Evolutionary conservation across 2,888 invertebrate species (phyloP), one percentile per base, ranked within the genome.

Genomic region (Pyrgus malvae): DNA sequence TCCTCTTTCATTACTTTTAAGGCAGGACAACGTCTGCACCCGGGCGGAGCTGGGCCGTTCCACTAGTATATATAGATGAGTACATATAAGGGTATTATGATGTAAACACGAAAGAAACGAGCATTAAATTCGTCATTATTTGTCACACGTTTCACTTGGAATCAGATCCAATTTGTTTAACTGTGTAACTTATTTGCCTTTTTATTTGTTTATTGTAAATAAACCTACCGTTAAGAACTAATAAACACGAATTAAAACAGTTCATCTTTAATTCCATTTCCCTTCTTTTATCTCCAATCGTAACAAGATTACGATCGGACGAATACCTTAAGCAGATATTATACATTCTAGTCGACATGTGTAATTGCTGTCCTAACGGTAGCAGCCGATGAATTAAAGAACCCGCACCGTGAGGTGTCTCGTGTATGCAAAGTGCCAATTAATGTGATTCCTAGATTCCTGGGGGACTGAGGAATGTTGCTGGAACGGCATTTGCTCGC

Each of bases 361-460:
- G 40, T 54, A 54, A 54, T 54, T 40, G 54, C 21, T 23, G 31
- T 17, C 35, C 46, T 46, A 54, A 54, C 54, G 46, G 54, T 54
- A 54, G 54, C 46, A 42, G 17, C 31, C 31, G 23, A 46, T 46
- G 53, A 54, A 54, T 54, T 54, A 54, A 54, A 54, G 40, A 54
- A 54, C 40, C 19, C 16, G 38, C 12, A 29, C 33, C 46, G 46
- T 11, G 38, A 53, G 29, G 40, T 54, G 38, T 46, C 45, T 31
- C 16, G 38, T 45, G 31, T 54, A 54, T 54, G 53, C 53, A 46
- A 54, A 54, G 46, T 12, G 33, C 33, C 53, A 40, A 54, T 46
- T 54, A 46, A 54, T 46, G 53, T 38, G n/a, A 16, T 16, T 12
- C 9, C n/a, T 40, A 40, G 23, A 54, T 54, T 54, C 46, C 40